Evolutionary conservation across 1,140 invertebrate genomes (phyloP), one percentile per base, ranked within the genome.

Genomic region (Ladona fulva): DNA sequence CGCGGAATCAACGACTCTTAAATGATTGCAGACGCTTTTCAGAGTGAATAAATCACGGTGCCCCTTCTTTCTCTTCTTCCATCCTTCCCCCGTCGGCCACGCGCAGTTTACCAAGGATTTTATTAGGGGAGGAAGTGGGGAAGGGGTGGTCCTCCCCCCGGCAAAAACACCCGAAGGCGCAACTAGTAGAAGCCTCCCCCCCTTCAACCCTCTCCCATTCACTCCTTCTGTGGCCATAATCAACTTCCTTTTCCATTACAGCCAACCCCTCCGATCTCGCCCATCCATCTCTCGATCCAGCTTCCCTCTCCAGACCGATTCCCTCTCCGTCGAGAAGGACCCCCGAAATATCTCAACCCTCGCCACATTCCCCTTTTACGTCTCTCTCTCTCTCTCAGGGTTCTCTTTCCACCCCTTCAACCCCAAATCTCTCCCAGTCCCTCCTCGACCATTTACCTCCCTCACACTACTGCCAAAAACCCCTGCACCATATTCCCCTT

Each of bases 301-400:
- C 19, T 19, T 52, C 74, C 74, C 10, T 74, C 74, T n/a, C 74
- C n/a, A 22, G 10, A 11, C 74, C 74, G 25, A 22, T n/a, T 74
- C 74, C 74, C 74, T 25, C 74, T 22, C 10, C 25, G 74, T 22
- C 22, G 10, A 24, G 10, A 74, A 8, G 8, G n/a, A 25, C 74
- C 74, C 74, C 24, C 74, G 29, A 25, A 25, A 25, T 19, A 25
- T 75, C 74, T 75, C 29, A 37, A 16, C 24, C 24, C 74, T 22
- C 74, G 8, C 74, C n/a, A 24, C 8, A 11, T 22, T 10, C 74
- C n/a, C 81, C 24, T 80, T 78, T 24, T 78, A 79, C 0, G 78
- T 78, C 42, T 77, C 79, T 77, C 80, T 79, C 66, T 78, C 79
- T 1, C 77, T 78, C 37, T 79, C 77, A 76, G 75, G 59, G 79